Base-by-base conservation (phyloP, 2,888 invertebrate species). In the Agonopterix subpropinquella region DNA sequence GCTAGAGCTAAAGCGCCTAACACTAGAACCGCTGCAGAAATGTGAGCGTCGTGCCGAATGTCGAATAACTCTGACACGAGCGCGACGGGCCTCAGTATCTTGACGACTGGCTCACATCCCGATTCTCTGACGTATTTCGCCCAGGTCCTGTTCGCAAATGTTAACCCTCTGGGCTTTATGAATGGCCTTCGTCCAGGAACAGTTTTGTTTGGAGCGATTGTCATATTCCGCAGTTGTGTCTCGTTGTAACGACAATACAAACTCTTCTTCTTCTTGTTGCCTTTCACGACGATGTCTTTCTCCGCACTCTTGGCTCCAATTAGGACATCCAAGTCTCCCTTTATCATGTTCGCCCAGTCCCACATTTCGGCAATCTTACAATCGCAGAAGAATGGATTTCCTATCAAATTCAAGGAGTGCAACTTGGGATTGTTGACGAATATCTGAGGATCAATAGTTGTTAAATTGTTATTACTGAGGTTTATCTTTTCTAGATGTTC, bases 41-140 rank as follows among this genome's bases (percentile, higher is more conserved):
- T 47, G 10, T 58, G 55, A 10, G 52, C 51, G 3, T 58, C 54
- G 10, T 65, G 53, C 11, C 53, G 58, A 4, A 62, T 59, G 41
- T 77, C 61, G 47, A 71, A 70, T 0, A 70, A 15, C 9, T 80
- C 74, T 1, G 73, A 65, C 0, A 80, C 65, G 37, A 83, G 64
- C 2, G 88, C 87, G 1, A 88, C 74, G 0, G 89, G 89, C 44
- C 78, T 70, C 36, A 89, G 59, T 49, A 89, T 89, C 57, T 88
- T 88, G 4, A 89, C 89, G 2, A 89, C 86, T 0, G 88, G 89
- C 45, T 82, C 90, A 62, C 92, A 93, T 15, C 90, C 91, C 0
- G 92, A 92, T 65, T 93, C 92, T 48, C 92, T 83, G 5, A 92
- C 90, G 60, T 92, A 93, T 67, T 93, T 92, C 1, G 93, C 92